Evolutionary conservation across 2,113 vertebrate genomes (phyloP), one percentile per base, ranked within the genome.

Genomic region (Anguilla rostrata): DNA sequence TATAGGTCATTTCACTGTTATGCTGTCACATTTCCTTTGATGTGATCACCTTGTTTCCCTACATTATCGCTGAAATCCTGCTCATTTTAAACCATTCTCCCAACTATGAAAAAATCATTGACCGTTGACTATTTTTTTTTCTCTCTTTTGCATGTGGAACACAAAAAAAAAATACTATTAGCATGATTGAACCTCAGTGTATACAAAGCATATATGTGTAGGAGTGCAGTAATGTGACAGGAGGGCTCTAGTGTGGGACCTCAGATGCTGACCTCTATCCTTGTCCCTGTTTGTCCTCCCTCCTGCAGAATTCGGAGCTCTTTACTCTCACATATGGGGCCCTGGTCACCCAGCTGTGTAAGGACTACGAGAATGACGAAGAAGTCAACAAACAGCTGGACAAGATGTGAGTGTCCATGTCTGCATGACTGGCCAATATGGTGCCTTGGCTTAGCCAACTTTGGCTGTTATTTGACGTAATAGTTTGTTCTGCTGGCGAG

Each of bases 321-420:
- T 99, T 99, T 94, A 99, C 98, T 0, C 93, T 99, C 88, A 99
- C 98, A 0, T 99, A 99, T 0, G 98, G 98, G 0, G 98, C 98
- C 0, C 94, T 99, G 92, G 98, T 99, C 92, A 99, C 97, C 29
- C 98, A 99, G 92, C 96, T 99, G 11, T 99, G 98, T 93, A 99
- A 99, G 94, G 98, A 99, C 95, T 99, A 99, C 1, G 98, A 99
- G 94, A 99, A 98, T 0, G 98, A 99, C 0, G 98, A 99, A 29
- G 98, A 99, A 0, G 98, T 99, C 91, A 99, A 99, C 91, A 99
- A 99, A 91, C 98, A 99, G 89, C 95, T 99, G 84, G 98, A 99
- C 92, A 99, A 98, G 93, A 99, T 99, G 98, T 99, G 87, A 96
- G 97, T 94, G 60, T 34, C 20, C 9, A 5, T 34, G 29, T 29